Conservation (phyloP, 2,113 vertebrate genomes). For the Lonchura striata region DNA sequence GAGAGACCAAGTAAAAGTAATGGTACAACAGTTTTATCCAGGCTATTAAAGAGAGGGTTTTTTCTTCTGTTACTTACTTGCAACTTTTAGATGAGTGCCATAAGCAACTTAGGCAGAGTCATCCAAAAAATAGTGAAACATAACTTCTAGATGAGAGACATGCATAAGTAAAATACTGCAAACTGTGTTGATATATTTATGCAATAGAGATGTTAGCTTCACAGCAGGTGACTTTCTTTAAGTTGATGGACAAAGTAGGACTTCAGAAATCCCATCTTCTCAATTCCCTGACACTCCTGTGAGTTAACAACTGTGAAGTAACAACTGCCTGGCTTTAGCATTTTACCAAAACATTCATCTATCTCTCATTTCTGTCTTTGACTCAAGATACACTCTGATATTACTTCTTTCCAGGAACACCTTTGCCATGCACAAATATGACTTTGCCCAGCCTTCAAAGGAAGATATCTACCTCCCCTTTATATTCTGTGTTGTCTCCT, state of each 20-base stretch:
- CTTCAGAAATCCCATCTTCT: not conserved
- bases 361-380: not conserved
- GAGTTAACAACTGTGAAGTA: not conserved
- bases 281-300: not conserved
- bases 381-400: not conserved
- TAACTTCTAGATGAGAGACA: not conserved
- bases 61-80: not conserved
- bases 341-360: not conserved
- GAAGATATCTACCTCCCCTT: not conserved
- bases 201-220: not conserved
- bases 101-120: not conserved
- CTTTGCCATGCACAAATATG: not conserved
- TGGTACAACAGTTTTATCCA: conserved; percentile 1
- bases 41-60: not conserved
- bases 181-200: not conserved
- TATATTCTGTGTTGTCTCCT: not conserved
- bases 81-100: not conserved
- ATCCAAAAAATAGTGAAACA: not conserved
- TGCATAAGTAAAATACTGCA: not conserved
- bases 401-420: not conserved
- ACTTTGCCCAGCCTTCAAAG: not conserved
- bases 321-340: not conserved
- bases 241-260: not conserved
- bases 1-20: not conserved
- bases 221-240: not conserved